These are phyloP conservation scores for Chaenogobius annularis DNA, from an alignment of 2,113 vertebrate species.

Conservation along the genomic window DNA sequence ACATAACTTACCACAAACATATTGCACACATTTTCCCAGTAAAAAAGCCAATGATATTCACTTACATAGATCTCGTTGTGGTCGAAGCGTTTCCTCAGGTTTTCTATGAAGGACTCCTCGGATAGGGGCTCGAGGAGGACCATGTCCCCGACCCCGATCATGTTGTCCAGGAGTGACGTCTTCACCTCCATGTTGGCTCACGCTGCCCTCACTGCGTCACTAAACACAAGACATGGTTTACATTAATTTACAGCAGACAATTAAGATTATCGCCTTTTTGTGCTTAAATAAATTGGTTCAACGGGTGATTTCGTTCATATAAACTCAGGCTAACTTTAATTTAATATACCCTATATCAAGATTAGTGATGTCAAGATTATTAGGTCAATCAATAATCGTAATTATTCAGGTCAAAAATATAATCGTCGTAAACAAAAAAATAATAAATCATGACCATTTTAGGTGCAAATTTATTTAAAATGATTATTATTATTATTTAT, in stretches of 20 bases:
- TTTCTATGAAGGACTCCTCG: constrained; percentile 90
- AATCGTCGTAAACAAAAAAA: no score
- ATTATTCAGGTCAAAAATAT: no score
- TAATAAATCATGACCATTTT: no score
- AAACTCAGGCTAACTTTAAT: no score
- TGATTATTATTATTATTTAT: no score
- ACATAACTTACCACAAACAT: no score
- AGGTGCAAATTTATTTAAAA: no score
- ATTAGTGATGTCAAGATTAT: no score
- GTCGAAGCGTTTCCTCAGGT: constrained; percentile 93
- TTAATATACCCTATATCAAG: no score
- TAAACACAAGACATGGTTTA: constrained; percentile 2
- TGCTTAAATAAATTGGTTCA: neutral
- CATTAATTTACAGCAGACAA: neutral
- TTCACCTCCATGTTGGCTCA: constrained; percentile 97
- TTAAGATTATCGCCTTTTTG: neutral
- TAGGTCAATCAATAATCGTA: no score
- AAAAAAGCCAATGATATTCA: constrained; percentile 30
- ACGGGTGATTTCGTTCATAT: no score
- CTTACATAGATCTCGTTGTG: constrained; percentile 96
- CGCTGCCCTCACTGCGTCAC: constrained; percentile 72
- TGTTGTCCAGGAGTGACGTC: constrained; percentile 94
- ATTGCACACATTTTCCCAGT: neutral
- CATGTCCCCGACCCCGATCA: constrained; percentile 98
- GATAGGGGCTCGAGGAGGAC: constrained; percentile 92